Percentiles rank a stretch among this genome's conserved stretches.
These are phyloP conservation scores for Lasioglossum pauxillum DNA, from an alignment of 2,888 invertebrate genomes.

Conservation along the genomic window DNA sequence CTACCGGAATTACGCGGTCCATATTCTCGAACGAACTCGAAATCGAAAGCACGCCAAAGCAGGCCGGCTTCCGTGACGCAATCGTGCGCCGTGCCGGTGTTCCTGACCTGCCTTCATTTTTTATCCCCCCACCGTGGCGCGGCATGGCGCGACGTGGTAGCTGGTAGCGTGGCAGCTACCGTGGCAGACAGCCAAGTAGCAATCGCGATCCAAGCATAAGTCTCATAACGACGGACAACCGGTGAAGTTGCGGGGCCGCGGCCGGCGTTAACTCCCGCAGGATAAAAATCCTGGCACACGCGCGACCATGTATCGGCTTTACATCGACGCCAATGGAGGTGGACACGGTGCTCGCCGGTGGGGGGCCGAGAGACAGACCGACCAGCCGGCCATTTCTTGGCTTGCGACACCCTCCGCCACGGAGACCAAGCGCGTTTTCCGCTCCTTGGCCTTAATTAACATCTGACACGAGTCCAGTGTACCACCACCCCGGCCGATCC, in stretches of 20 bases:
- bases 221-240: constrained; percentile 72
- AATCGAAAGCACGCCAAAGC: constrained; percentile 49
- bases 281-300: constrained; percentile 80
- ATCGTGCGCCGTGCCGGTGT: constrained; percentile 55
- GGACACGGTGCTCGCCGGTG: constrained; percentile 37
- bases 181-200: constrained; percentile 57
- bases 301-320: constrained; percentile 61
- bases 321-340: constrained; percentile 49
- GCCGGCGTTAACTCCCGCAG: constrained; percentile 76
- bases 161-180: constrained; percentile 31
- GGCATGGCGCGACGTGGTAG: constrained; percentile 11
- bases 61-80: constrained; percentile 66
- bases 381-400: constrained; percentile 73
- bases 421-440: constrained; percentile 77
- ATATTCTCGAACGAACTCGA: constrained; percentile 38
- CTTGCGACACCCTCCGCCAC: constrained; percentile 80
- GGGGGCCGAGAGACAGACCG: constrained; percentile 40
- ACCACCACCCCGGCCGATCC: constrained; percentile 69
- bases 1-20: constrained; percentile 36
- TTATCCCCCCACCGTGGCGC: constrained; percentile 58
- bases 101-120: constrained; percentile 74
- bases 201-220: constrained; percentile 69
- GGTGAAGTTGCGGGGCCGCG: constrained; percentile 69
- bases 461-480: constrained; percentile 80
- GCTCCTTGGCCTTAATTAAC: constrained; percentile 83